Conservation (phyloP, 2,797 vertebrate genomes). For the Amniataba percoides region DNA sequence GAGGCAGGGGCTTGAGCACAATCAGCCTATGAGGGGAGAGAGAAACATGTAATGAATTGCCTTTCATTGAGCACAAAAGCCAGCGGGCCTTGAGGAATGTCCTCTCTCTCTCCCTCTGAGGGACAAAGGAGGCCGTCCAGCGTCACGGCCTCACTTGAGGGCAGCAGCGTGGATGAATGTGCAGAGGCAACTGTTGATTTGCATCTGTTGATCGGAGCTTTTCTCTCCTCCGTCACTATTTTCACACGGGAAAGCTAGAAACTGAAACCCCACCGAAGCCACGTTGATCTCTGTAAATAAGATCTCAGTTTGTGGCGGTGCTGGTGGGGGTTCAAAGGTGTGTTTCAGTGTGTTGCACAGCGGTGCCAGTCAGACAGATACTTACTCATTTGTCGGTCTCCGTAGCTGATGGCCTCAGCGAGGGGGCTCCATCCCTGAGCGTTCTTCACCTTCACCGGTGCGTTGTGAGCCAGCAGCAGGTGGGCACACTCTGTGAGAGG, state of each 20-base stretch:
- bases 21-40: slow-evolving; percentile 53
- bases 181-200: slow-evolving; percentile 46
- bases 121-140: slow-evolving; percentile 61
- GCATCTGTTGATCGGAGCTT: slow-evolving; percentile 42
- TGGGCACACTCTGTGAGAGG: slow-evolving; percentile 94
- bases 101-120: slow-evolving; percentile 41
- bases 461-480: slow-evolving; percentile 98
- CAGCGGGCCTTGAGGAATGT: slow-evolving; percentile 73
- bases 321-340: not conserved
- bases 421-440: slow-evolving; percentile 99
- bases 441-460: slow-evolving; percentile 99
- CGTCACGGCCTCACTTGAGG: slow-evolving; percentile 34
- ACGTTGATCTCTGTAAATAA: slow-evolving; percentile 12
- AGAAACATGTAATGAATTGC: slow-evolving; percentile 70
- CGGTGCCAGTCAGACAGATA: slow-evolving; percentile 22
- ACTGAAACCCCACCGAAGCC: slow-evolving; percentile 4
- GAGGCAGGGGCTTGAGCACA: slow-evolving; percentile 29
- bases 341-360: not conserved
- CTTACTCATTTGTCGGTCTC: slow-evolving; percentile 99
- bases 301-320: not conserved
- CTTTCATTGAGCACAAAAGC: slow-evolving; percentile 77
- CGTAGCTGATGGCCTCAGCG: slow-evolving; percentile 99
- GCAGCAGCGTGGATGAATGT: slow-evolving; percentile 60
- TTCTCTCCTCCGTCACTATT: slow-evolving; percentile 1
- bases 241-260: slow-evolving; percentile 31